A percentile compares a stretch with the other conserved stretches of the same genome.
Evolutionary conservation across 2,888 invertebrate genomes (phyloP).

Genomic region (Crepidodera aurea): DNA sequence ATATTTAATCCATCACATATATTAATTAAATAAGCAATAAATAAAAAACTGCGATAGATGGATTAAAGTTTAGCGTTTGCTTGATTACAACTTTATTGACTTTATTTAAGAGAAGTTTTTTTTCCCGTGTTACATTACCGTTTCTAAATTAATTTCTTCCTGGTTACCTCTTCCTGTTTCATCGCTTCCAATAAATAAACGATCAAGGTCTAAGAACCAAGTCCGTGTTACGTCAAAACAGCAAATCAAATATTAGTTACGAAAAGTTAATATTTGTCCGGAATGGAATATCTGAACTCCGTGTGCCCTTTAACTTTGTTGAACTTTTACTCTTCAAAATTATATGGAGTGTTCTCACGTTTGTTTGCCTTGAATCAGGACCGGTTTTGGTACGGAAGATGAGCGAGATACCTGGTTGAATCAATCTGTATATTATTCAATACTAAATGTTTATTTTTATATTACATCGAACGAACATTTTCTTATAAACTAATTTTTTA

Average conservation of each 20-base stretch:
- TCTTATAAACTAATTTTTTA: too few species aligned
- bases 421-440: neutral
- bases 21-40: too few species aligned
- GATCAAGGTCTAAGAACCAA: constrained; percentile 14
- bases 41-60: too few species aligned
- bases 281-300: constrained; percentile 31
- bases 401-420: neutral
- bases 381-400: too few species aligned
- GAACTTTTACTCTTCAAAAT: constrained; percentile 49
- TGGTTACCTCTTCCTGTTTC: constrained; percentile 9
- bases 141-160: neutral
- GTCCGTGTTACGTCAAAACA: constrained; percentile 24
- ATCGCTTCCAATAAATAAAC: constrained; percentile 25
- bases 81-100: too few species aligned
- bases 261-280: constrained; percentile 37
- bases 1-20: too few species aligned
- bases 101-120: too few species aligned
- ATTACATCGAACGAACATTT: too few species aligned
- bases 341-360: constrained; percentile 50
- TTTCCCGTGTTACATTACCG: neutral
- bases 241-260: constrained; percentile 37
- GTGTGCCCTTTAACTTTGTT: constrained; percentile 40
- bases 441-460: too few species aligned
- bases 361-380: constrained; percentile 45
- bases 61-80: too few species aligned